Percentiles rank a stretch among this genome's conserved stretches.
Conservation (phyloP, 1,140 invertebrate genomes). For the Acyrthosiphon pisum region DNA sequence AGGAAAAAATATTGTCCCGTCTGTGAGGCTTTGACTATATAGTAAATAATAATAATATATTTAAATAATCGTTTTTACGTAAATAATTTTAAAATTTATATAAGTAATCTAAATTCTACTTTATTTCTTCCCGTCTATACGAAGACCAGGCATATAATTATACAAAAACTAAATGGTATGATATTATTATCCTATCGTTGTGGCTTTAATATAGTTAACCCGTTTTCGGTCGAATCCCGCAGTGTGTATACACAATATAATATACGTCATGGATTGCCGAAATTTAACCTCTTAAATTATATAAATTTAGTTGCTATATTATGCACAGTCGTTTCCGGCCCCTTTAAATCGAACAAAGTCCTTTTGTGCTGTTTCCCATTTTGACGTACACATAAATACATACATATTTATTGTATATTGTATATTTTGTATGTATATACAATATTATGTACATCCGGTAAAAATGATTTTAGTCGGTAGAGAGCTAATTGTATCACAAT, state of each 20-base stretch:
- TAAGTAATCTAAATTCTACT: background rate
- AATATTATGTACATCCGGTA: background rate
- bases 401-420: background rate
- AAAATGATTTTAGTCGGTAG: background rate
- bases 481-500: background rate
- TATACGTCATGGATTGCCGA: background rate
- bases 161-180: background rate
- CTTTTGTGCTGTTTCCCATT: background rate
- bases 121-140: background rate
- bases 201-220: background rate
- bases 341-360: background rate
- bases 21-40: background rate
- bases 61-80: background rate
- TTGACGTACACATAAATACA: background rate
- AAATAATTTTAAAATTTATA: background rate
- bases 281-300: background rate
- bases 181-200: background rate
- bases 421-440: background rate
- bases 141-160: background rate
- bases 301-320: slow-evolving; percentile 3
- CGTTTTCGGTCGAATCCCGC: background rate
- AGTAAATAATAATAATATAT: background rate
- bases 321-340: background rate
- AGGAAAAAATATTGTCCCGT: background rate
- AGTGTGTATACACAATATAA: background rate